phyloP scores from a whole-genome alignment of 2,797 vertebrate species.

The Cichlasoma orientale region DNA sequence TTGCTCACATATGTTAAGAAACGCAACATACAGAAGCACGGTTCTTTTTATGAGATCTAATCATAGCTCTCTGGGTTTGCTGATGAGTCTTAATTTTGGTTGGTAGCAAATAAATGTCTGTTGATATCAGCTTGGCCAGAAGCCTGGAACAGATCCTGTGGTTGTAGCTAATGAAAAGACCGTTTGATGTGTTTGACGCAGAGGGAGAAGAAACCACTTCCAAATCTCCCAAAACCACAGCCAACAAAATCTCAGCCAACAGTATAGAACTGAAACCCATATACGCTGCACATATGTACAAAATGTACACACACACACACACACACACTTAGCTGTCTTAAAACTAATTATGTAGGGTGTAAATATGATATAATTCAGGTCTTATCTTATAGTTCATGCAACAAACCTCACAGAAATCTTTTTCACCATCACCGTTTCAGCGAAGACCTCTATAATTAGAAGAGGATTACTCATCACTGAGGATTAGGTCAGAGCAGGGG shows the following conservation, averaged over 20 bases:
- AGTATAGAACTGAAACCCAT: constrained; percentile 11
- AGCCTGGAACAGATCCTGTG: constrained; percentile 58
- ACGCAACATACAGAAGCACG: constrained; percentile 5
- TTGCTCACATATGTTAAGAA: constrained; percentile 21
- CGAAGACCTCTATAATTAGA: constrained; percentile 43
- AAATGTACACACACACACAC: constrained; percentile 1
- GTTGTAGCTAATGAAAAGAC: constrained; percentile 61
- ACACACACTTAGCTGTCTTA: not conserved
- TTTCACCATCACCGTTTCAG: not conserved
- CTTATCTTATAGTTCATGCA: constrained; percentile 20
- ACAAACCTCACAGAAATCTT: constrained; percentile 21
- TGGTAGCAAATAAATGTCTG: constrained; percentile 58
- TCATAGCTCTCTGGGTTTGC: constrained; percentile 53
- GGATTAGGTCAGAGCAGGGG: constrained; percentile 35
- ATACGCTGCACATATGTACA: constrained; percentile 18
- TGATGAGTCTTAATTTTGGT: constrained; percentile 71
- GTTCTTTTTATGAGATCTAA: constrained; percentile 57
- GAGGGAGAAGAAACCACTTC: constrained; percentile 39
- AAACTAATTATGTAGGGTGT: constrained; percentile 27
- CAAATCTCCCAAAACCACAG: constrained; percentile 47
- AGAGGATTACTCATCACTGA: constrained; percentile 39
- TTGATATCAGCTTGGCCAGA: constrained; percentile 60
- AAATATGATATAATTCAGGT: not conserved
- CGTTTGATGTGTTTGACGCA: constrained; percentile 61
- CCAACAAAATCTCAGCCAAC: constrained; percentile 51